Evolutionary conservation across 2,888 invertebrate genomes (phyloP).

Genomic region (Andrena haemorrhoa): DNA sequence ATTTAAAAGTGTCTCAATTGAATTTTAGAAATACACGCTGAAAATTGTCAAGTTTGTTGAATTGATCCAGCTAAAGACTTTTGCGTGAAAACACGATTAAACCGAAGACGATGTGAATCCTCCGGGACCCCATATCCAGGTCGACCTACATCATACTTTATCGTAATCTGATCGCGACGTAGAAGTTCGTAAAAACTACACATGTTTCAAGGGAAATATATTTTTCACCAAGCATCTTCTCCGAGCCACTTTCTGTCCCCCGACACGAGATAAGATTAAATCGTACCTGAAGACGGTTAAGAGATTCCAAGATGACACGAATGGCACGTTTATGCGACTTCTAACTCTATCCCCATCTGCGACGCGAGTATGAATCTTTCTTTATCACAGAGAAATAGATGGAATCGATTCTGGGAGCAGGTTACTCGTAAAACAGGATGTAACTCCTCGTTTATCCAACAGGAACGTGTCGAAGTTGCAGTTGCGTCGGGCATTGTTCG

Average conservation of each 20-base stretch:
- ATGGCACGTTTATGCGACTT: background rate
- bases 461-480: background rate
- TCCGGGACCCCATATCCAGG: background rate
- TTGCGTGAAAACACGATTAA: background rate
- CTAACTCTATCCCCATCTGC: background rate
- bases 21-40: background rate
- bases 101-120: background rate
- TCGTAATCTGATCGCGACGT: background rate
- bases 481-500: background rate
- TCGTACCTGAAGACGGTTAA: background rate
- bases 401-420: background rate
- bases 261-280: no score
- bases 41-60: background rate
- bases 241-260: no score
- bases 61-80: background rate
- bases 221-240: no score
- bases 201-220: background rate
- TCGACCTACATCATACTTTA: background rate
- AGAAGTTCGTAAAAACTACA: background rate
- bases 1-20: background rate
- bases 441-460: background rate
- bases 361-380: background rate
- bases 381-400: background rate
- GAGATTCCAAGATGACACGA: background rate
- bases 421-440: background rate